These are phyloP conservation scores for Zosterops hypoxanthus DNA, from an alignment of 2,113 vertebrate genomes.

Conservation along the genomic window DNA sequence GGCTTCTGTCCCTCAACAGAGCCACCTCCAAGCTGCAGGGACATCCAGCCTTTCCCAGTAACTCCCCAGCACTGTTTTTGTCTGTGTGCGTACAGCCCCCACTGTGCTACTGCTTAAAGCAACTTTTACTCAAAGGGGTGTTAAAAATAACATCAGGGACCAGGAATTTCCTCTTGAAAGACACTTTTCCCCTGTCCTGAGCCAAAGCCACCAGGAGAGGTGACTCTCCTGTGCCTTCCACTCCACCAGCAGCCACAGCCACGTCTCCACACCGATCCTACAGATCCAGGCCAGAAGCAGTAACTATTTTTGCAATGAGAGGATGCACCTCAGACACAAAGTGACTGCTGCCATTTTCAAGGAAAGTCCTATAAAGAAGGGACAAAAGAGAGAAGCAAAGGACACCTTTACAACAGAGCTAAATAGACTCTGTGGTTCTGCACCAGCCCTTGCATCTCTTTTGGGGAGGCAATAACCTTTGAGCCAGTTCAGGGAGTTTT, in stretches of 20 bases:
- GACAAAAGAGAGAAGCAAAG: not conserved
- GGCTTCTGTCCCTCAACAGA: not conserved
- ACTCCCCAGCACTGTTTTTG: not conserved
- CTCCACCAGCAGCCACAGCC: not conserved
- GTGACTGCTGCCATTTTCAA: not conserved
- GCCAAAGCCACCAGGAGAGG: not conserved
- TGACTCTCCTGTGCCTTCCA: accelerated
- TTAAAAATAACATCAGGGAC: not conserved
- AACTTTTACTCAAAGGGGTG: not conserved
- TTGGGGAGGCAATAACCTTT: not conserved
- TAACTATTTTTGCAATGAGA: not conserved
- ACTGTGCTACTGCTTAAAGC: not conserved
- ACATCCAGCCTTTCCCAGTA: not conserved
- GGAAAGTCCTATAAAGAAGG: not conserved
- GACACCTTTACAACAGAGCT: not conserved
- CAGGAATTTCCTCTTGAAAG: not conserved
- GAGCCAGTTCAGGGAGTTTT: not conserved
- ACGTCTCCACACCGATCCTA: not conserved
- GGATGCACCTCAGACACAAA: not conserved
- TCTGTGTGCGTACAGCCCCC: not conserved
- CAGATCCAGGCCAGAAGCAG: not conserved
- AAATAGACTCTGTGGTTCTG: not conserved
- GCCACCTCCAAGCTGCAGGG: not conserved
- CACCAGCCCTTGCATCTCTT: not conserved
- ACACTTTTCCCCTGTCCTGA: not conserved